These are phyloP conservation scores for Ips nitidus DNA, from an alignment of 1,140 invertebrate genomes.

Conservation along the genomic window DNA sequence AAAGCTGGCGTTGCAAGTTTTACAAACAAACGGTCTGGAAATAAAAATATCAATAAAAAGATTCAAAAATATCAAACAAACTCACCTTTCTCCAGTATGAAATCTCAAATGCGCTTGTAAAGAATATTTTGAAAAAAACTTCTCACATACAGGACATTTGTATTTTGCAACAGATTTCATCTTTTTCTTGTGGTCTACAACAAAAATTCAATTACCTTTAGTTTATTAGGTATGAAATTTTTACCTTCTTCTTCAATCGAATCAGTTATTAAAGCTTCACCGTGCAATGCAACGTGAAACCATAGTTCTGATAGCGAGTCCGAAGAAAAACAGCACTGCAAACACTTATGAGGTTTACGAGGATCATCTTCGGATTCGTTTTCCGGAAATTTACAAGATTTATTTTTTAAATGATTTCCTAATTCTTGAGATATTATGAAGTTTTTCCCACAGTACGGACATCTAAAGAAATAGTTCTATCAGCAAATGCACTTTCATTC, in stretches of 20 bases:
- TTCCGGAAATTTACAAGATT: constrained; percentile 56
- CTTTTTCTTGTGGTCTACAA: neutral
- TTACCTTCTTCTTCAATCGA: too few relatives aligned
- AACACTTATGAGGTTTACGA: constrained; percentile 49
- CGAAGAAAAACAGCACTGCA: constrained; percentile 54
- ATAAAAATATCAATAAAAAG: neutral
- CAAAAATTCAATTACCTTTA: neutral
- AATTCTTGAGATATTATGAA: constrained; percentile 74
- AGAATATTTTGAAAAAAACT: constrained; percentile 68
- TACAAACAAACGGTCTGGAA: constrained; percentile 67
- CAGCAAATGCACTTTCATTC: constrained; percentile 7
- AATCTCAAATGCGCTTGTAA: constrained; percentile 68
- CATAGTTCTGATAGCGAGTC: constrained; percentile 61
- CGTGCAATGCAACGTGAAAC: constrained; percentile 66
- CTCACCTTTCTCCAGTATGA: constrained; percentile 68
- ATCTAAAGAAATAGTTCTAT: constrained; percentile 53
- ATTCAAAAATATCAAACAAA: constrained; percentile 1
- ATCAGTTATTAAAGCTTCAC: constrained; percentile 44
- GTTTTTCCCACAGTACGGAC: constrained; percentile 64
- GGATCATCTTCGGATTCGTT: constrained; percentile 1
- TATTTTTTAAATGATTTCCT: constrained; percentile 64
- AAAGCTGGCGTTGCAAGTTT: constrained; percentile 64
- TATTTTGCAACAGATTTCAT: constrained; percentile 55
- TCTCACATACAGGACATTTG: constrained; percentile 66
- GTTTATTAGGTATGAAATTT: too few relatives aligned